A percentile compares a stretch with the other conserved stretches of the same genome.
These are phyloP conservation scores for Glyptemys insculpta DNA, from an alignment of 2,797 vertebrate species.

Conservation along the genomic window DNA sequence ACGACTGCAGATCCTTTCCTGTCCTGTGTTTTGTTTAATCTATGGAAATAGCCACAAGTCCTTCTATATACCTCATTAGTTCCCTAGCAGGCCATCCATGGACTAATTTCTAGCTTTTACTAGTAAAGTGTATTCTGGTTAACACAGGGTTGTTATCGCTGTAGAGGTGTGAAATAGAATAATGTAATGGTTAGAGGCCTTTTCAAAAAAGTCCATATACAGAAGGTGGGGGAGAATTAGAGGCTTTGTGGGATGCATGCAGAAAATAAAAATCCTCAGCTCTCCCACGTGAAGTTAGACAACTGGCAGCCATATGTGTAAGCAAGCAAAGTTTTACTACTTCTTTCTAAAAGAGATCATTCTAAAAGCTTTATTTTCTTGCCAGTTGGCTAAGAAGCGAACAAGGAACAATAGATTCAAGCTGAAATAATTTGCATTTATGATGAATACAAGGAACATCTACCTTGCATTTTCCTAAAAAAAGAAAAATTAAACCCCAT, in stretches of 20 bases:
- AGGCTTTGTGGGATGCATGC: neutral
- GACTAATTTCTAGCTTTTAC: neutral
- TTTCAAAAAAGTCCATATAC: neutral
- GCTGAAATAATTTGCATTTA: constrained; percentile 88
- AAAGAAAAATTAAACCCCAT: constrained; percentile 87
- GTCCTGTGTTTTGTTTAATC: accelerated
- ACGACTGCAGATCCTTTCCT: neutral
- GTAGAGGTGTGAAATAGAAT: neutral
- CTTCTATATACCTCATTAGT: accelerated
- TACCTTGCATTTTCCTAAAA: constrained; percentile 87
- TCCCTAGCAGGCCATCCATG: neutral
- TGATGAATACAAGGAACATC: constrained; percentile 88
- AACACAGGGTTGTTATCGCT: neutral
- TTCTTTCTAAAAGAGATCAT: constrained; percentile 52
- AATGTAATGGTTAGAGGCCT: neutral
- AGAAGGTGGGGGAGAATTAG: constrained; percentile 3
- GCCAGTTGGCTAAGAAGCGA: constrained; percentile 80
- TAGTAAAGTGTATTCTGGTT: neutral
- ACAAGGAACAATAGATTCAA: constrained; percentile 85
- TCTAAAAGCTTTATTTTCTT: constrained; percentile 82
- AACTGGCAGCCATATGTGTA: constrained; percentile 59
- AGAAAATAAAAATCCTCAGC: neutral
- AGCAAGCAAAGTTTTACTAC: constrained; percentile 75
- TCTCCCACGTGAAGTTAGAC: neutral
- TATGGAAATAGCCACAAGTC: accelerated